Evolutionary conservation across 2,113 vertebrate species (phyloP), one percentile per base, ranked within the genome.

Genomic region (Antechinus flavipes): DNA sequence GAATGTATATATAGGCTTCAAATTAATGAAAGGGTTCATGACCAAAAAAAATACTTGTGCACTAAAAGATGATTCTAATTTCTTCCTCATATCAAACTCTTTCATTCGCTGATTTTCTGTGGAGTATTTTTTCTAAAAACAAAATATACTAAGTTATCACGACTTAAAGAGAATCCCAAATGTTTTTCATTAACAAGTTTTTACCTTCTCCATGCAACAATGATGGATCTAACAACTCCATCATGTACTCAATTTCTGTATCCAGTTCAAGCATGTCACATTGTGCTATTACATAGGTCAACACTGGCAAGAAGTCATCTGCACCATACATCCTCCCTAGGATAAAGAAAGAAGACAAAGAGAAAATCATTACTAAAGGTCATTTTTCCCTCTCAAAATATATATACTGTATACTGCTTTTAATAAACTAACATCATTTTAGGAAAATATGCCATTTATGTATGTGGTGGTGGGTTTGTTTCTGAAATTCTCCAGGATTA

Each of bases 191-290:
- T 11, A 25, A 25, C 90, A 92, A 24, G 52, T 53, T 1, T 30
- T 98, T 98, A 99, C 99, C 99, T 99, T 99, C 99, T 98, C 99
- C 99, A 1, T 99, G 99, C 47, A 99, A 98, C 96, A 99, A 98
- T 9, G 99, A 99, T 0, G 99, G 99, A 97, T 99, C 99, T 97
- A 99, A 98, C 95, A 99, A 98, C 96, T 99, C 99, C 99, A 99
- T 99, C 99, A 99, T 99, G 98, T 99, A 99, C 95, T 99, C 99
- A 30, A 99, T 99, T 97, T 99, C 99, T 0, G 98, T 98, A 96
- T 99, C 99, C 97, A 99, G 98, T 94, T 99, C 99, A 92, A 99
- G 99, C 99, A 99, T 99, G 98, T 99, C 99, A 96, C 99, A 99
- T 97, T 99, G 99, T 42, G 99, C 99, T 93, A 99, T 96, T n/a